Conservation (phyloP, 2,888 invertebrate genomes). For the Spisula solida region DNA sequence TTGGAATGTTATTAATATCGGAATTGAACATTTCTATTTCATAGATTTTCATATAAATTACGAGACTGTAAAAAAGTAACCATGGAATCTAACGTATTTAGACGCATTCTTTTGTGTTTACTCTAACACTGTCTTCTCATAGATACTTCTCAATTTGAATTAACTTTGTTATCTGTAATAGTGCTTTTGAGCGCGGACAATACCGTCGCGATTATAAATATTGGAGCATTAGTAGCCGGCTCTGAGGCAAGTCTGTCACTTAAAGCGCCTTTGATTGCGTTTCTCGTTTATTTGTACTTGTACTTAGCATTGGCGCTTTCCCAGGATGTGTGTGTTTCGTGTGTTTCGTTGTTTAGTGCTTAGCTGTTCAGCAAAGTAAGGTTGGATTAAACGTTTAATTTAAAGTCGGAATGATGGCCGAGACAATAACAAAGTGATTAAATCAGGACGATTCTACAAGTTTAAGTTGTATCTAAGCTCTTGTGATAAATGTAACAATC, state of each 20-base stretch:
- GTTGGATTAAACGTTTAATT: not conserved
- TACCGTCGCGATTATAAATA: constrained; percentile 8
- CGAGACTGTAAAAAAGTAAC: not conserved
- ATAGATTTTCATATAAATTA: not conserved
- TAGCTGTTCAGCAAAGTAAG: not conserved
- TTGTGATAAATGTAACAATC: no score
- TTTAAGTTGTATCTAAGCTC: no score
- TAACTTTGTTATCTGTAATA: not conserved
- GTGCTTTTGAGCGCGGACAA: not conserved
- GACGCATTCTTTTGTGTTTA: not conserved
- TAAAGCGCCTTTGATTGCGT: not conserved
- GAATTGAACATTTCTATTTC: not conserved
- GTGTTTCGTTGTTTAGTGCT: no score
- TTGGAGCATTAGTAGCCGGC: not conserved
- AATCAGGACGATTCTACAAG: no score
- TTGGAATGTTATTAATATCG: not conserved
- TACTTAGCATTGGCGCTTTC: not conserved
- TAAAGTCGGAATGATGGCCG: not conserved
- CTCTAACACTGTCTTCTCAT: not conserved
- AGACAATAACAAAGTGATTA: not conserved
- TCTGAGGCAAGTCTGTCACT: not conserved
- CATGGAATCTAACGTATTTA: not conserved
- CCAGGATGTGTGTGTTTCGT: no score
- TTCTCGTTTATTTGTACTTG: not conserved
- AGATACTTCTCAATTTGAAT: not conserved